Evolutionary conservation across 2,888 invertebrate genomes (phyloP).

Genomic region (Zeuzera pyrina): DNA sequence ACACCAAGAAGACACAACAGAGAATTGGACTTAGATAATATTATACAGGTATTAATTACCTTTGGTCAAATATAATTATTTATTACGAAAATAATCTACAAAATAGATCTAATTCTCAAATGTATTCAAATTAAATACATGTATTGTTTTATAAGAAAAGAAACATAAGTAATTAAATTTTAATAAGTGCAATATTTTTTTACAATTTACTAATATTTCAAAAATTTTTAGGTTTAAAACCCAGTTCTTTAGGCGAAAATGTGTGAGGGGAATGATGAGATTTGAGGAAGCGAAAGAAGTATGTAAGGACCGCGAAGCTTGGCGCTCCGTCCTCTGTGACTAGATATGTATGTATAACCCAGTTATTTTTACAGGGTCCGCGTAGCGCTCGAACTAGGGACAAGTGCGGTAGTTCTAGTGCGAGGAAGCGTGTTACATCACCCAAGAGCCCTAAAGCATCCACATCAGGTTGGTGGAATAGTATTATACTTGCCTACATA

Average conservation of each 20-base stretch:
- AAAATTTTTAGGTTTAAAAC: too few species aligned
- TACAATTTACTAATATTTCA: too few species aligned
- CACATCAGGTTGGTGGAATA: slow-evolving; percentile 57
- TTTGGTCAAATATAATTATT: neutral
- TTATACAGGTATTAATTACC: slow-evolving; percentile 46
- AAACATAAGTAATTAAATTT: neutral
- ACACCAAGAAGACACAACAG: slow-evolving; percentile 49
- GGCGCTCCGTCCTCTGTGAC: too few species aligned
- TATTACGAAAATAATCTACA: too few species aligned
- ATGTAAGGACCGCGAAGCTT: too few species aligned
- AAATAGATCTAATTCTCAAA: neutral
- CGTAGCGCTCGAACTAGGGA: slow-evolving; percentile 57
- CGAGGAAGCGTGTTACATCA: slow-evolving; percentile 50
- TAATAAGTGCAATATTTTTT: too few species aligned
- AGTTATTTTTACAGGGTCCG: slow-evolving; percentile 46
- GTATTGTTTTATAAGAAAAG: neutral
- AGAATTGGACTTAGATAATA: slow-evolving; percentile 62
- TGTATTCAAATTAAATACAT: neutral
- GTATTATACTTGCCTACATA: too few species aligned
- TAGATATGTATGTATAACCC: too few species aligned
- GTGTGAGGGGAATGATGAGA: too few species aligned
- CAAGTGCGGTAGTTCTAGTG: slow-evolving; percentile 48
- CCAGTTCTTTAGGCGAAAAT: too few species aligned
- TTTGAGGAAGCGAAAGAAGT: too few species aligned
- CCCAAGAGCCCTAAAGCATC: slow-evolving; percentile 68